phyloP scores from a whole-genome alignment of 2,113 vertebrate genomes.

The Catharus minimus region DNA sequence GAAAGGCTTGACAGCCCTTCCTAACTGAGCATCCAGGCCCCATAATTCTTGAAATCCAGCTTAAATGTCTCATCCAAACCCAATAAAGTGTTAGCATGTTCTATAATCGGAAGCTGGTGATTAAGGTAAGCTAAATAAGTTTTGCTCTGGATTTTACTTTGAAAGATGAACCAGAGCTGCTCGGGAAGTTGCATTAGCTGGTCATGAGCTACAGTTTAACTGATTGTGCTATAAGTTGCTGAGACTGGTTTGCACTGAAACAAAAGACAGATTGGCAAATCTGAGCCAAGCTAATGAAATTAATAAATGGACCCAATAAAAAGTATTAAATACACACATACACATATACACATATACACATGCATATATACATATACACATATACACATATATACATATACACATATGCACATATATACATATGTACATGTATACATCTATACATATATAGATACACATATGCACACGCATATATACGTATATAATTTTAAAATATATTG shows the following conservation, averaged over 20 bases:
- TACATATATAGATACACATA: neutral
- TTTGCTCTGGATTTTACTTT: neutral
- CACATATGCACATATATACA: too few species aligned
- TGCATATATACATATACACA: too few species aligned
- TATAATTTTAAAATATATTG: neutral
- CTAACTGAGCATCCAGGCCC: neutral
- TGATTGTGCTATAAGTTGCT: neutral
- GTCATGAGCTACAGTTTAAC: neutral
- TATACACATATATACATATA: too few species aligned
- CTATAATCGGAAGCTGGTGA: neutral
- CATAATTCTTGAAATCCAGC: neutral
- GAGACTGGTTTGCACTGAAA: neutral
- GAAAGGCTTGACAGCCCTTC: neutral
- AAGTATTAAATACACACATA: neutral
- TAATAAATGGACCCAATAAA: neutral
- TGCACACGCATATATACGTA: neutral
- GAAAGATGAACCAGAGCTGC: neutral
- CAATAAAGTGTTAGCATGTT: neutral
- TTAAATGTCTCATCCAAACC: neutral
- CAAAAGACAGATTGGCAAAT: neutral
- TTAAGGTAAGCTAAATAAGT: neutral
- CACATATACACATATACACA: too few species aligned
- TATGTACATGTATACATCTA: too few species aligned
- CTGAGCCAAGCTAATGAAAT: neutral
- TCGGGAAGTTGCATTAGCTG: neutral